Evolutionary conservation across 2,113 vertebrate species (phyloP).

Genomic region (Melanerpes aurifrons): DNA sequence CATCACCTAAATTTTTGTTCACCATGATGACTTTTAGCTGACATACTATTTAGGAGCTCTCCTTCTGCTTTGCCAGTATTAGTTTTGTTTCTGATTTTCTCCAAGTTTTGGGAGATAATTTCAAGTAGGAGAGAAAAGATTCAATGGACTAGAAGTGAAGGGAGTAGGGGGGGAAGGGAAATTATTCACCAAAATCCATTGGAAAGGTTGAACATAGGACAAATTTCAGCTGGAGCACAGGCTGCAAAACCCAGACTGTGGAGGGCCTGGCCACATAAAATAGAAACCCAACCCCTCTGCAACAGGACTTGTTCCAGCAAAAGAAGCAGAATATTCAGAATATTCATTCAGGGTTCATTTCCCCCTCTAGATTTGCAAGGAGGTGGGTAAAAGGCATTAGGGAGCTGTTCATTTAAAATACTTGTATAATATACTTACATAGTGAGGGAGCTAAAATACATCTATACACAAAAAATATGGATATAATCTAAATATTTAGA

Average conservation of each 20-base stretch:
- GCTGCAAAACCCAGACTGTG: not conserved
- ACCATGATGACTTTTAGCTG: not conserved
- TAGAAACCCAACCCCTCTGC: not conserved
- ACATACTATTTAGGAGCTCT: not conserved
- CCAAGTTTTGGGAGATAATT: not conserved
- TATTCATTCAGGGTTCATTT: not conserved
- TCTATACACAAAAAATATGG: not conserved
- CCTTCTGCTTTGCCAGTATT: not conserved
- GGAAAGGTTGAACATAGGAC: not conserved
- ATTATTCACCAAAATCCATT: not conserved
- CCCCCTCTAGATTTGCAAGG: not conserved
- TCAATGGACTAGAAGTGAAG: not conserved
- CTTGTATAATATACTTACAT: not conserved
- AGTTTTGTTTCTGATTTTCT: not conserved
- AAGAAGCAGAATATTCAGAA: not conserved
- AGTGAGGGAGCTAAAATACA: rapidly evolving
- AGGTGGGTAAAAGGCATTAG: not conserved
- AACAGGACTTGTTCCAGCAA: not conserved
- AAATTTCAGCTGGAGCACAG: not conserved
- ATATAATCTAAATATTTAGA: not conserved
- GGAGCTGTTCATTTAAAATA: not conserved
- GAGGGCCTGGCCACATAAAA: not conserved
- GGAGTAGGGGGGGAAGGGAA: not conserved
- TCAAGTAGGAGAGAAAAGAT: not conserved
- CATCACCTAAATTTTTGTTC: not conserved